Base-by-base conservation (phyloP, 2,113 vertebrate genomes). In the Onychostruthus taczanowskii region DNA sequence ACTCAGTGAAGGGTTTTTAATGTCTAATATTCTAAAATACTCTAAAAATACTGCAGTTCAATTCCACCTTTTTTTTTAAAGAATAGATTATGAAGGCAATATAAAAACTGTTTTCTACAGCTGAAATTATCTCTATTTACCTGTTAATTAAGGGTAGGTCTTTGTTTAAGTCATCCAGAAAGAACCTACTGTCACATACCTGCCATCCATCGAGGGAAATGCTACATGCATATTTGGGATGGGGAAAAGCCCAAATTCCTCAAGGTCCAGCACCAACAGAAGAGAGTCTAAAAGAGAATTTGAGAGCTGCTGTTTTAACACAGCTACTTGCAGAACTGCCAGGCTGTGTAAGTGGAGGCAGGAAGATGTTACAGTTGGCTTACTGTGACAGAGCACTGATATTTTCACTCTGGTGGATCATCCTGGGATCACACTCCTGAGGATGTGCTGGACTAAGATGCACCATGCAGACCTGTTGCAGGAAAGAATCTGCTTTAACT, bases 291-390 rank as follows among this genome's bases (percentile, higher is more conserved):
- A 78, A 73, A 58, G 63, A 62, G 24, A 75, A 66, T 87, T 16
- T 59, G 66, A 95, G 96, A 89, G 55, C 55, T 91, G 24, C 55
- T 91, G 16, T 62, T 92, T 89, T 83, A 90, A 81, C 43, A 67
- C 5, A 16, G 46, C 59, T 85, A 1, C 93, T 96, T 97, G 72
- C 90, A 78, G 83, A 97, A 49, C 78, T 96, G 94, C 94, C 95
- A 95, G 77, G 86, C 62, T 95, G 81, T 72, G 58, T 95, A 73
- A 95, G 47, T 33, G n/a, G 95, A 88, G 18, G 52, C 69, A 87
- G 92, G 90, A 91, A 96, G 43, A 94, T 96, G 85, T 95, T 94
- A 59, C 74, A 91, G 70, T 46, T 94, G 84, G 61, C 35, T 89
- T 79, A 33, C 85, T 91, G 79, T 87, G 84, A 89, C 82, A 97